Base-by-base conservation (phyloP, 35 echinoderm and acorn worm genomes). In the Heliocidaris erythrogramma region DNA sequence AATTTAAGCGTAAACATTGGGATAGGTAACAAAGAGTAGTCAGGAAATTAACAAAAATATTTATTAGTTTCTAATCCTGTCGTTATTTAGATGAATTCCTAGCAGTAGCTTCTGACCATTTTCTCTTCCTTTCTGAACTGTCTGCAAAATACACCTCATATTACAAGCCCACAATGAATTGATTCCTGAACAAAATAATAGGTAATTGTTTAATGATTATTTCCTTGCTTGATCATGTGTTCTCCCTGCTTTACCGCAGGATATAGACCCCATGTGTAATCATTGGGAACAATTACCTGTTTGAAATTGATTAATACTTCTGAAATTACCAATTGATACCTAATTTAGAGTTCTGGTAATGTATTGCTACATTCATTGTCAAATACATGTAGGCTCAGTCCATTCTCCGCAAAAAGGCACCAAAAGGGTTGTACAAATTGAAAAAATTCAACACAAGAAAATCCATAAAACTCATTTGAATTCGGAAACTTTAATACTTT, bases 131-230 rank as follows among this genome's bases (percentile, higher is more conserved):
- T n/a, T 78, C 27, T 24, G 7, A 78, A n/a, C 65, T 78, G 21
- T 78, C 27, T 78, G 21, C 65, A 78, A 27, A 42, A 78, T 78
- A 78, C n/a, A 78, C 24, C 65, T 78, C 27, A n/a, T 7, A n/a
- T 21, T 18, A 78, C 65, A n/a, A 27, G 21, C 18, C 21, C 65
- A 78, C 65, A 78, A 78, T 78, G 65, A 78, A 78, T 78, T 78
- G 65, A 78, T 78, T 78, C 65, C 65, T n/a, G 27, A 27, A 21
- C 27, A 21, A n/a, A 7, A 78, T 78, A 78, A 78, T 78, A n/a
- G 27, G 7, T 78, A 78, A 78, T 78, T 78, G 65, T 78, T 78
- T 78, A 78, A 78, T 78, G 65, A 78, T 78, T 78, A 78, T 78
- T 78, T 78, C 65, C 65, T 78, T 27, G 18, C 14, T 7, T 21